Conservation (phyloP, 2,888 invertebrate genomes). For the Synergus laeviventris region DNA sequence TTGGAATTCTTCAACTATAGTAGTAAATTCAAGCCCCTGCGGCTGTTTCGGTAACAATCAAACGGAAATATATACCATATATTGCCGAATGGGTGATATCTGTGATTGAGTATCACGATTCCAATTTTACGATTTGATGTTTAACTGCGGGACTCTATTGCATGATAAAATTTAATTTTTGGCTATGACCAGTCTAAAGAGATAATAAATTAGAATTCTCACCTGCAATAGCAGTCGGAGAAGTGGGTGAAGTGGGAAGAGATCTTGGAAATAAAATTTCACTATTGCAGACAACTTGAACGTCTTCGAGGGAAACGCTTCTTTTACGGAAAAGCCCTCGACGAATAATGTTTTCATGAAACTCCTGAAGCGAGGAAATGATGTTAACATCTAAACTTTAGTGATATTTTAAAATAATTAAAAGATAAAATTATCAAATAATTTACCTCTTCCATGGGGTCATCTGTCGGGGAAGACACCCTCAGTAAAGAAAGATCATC, state of each 20-base stretch:
- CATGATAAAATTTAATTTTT: not conserved
- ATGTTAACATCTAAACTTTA: not conserved
- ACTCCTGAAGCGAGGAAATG: constrained; percentile 78
- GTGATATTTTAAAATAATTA: not conserved
- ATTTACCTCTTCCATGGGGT: constrained; percentile 71
- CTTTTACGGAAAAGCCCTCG: constrained; percentile 86
- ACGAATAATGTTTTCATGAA: constrained; percentile 88
- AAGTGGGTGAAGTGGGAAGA: constrained; percentile 82
- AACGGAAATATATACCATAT: not conserved
- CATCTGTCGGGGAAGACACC: constrained; percentile 66
- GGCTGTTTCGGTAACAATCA: not conserved
- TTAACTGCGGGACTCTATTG: not conserved
- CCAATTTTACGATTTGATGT: not conserved
- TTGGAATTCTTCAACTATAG: no score
- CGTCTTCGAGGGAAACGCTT: constrained; percentile 84
- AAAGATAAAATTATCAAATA: not conserved
- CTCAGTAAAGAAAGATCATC: constrained; percentile 72
- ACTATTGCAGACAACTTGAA: constrained; percentile 72
- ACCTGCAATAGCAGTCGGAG: constrained; percentile 68
- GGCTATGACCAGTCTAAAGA: not conserved
- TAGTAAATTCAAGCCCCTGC: no score
- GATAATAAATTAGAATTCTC: not conserved
- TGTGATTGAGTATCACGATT: not conserved
- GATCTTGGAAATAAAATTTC: constrained; percentile 78
- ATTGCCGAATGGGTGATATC: not conserved